Base-by-base conservation (phyloP, 2,888 invertebrate species). In the Chesias legatella region DNA sequence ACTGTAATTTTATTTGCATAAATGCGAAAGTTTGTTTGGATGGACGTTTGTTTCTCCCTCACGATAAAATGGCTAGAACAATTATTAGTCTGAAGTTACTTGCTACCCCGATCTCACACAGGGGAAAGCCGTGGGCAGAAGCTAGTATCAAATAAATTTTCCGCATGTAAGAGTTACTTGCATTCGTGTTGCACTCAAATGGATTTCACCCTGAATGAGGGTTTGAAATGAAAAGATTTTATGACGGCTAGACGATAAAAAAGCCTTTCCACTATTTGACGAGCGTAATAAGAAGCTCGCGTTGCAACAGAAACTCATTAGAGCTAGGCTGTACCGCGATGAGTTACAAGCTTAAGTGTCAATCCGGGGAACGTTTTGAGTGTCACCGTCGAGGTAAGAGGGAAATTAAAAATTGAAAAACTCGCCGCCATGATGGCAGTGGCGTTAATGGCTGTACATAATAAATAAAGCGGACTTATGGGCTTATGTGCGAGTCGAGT, bases 391-490 rank as follows among this genome's bases (percentile, higher is more conserved):
- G 66, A 54, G 65, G 67, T 75, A 75, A 81, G 76, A 79, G 82
- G 82, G 78, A 84, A 86, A 86, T 85, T 83, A 83, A 86, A 86
- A 86, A 85, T 83, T 84, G 77, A 84, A 85, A 84, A 86, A 77
- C 75, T 74, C 71, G 77, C 79, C 84, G 84, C 88, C 86, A 88
- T 86, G 77, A 82, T 79, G 84, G 77, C 75, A 67, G 75, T 79
- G 77, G 81, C 81, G 83, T 82, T 85, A 86, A 88, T 85, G 79
- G 83, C 79, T 80, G 84, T 86, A 86, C 85, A 88, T 88, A 86
- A 86, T 86, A 84, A 85, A 85, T 86, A 88, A 84, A 83, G 83
- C 81, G 79, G 75, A 74, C 71, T 74, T 62, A 79, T 79, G 73
- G 76, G 85, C 84, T 83, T 86, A 88, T 86, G 79, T 88, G 84